Evolutionary conservation across 2,113 vertebrate species (phyloP).

Genomic region (Puma concolor): DNA sequence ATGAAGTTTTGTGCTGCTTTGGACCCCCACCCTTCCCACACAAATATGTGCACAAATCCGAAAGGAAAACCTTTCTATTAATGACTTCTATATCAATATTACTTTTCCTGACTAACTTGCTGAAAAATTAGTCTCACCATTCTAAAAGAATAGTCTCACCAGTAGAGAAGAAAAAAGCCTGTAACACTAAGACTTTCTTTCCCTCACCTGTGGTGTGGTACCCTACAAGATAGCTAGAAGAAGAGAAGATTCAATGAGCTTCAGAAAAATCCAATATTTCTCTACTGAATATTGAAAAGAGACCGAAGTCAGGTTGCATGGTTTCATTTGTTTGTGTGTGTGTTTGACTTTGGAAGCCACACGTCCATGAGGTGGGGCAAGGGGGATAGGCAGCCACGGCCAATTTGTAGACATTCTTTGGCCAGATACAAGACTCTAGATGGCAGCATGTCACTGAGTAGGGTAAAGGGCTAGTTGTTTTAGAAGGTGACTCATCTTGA

Average conservation of each 20-base stretch:
- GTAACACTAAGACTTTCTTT: neutral
- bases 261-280: neutral
- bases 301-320: neutral
- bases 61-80: neutral
- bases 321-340: neutral
- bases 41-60: neutral
- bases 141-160: neutral
- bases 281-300: neutral
- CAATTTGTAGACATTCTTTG: neutral
- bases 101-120: neutral
- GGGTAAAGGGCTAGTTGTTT: neutral
- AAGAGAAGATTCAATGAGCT: neutral
- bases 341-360: neutral
- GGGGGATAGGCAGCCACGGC: neutral
- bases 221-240: neutral
- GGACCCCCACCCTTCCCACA: neutral
- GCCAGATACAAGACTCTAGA: constrained; percentile 62
- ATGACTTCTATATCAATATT: neutral
- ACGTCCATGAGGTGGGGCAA: neutral
- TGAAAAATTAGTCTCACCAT: neutral
- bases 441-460: constrained; percentile 65
- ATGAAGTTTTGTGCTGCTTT: neutral
- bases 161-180: neutral
- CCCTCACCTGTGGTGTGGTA: neutral
- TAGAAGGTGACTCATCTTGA: neutral